Base-by-base conservation (phyloP, 2,797 vertebrate species). In the Nannoperca obscura region DNA sequence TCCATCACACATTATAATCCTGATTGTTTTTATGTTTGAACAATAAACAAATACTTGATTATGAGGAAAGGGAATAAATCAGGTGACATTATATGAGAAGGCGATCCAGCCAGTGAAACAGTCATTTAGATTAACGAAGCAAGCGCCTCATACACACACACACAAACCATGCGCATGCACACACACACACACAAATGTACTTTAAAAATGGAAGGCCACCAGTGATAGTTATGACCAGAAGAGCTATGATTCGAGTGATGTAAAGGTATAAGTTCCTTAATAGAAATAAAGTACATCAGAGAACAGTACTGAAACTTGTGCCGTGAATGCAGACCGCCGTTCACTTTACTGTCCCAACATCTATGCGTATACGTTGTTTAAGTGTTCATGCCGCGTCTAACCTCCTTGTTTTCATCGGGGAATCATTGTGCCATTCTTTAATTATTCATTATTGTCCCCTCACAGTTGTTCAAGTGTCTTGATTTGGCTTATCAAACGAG, bases 31-130 rank as follows among this genome's bases (percentile, higher is more conserved):
- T 95, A 95, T 94, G 92, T 94, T 91, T 86, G 66, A 91, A 91
- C 91, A 94, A 93, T 95, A 95, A 95, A 95, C 94, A 96, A 95
- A 95, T 92, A 93, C 90, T 95, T 93, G 93, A 95, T 96, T 94
- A 93, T 88, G 86, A 92, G 90, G 88, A 88, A 90, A 81, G 91
- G 88, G 78, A 84, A 94, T 95, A 95, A 95, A 95, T 95, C 94
- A 93, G 85, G 68, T 66, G 86, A 76, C 79, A 72, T 82, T 82
- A 91, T 90, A 90, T 71, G 80, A 87, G 88, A 76, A 84, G 80
- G 86, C 71, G 78, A 82, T 85, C 61, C 81, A 81, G 84, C 81
- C 79, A 79, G 87, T 71, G 86, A 92, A 93, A 85, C 70, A 89
- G 90, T 89, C 90, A 85, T 94, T 94, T 92, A 85, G 92, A 94